phyloP scores from a whole-genome alignment of 2,888 invertebrate species.

The Epirrhoe alternata region DNA sequence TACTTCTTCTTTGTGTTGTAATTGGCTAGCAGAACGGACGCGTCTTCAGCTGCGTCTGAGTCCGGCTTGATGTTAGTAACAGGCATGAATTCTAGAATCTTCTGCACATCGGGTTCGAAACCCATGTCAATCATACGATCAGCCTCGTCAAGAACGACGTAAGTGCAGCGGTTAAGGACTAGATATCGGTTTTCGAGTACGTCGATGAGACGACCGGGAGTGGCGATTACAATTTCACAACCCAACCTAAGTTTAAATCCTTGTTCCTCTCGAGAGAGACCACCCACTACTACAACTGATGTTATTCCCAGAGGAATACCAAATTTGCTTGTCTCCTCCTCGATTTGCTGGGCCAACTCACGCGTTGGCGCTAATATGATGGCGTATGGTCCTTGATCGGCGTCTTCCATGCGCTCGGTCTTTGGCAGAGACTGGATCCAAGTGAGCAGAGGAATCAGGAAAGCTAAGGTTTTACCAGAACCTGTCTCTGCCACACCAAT shows the following conservation, averaged over 20 bases:
- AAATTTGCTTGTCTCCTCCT: conserved; percentile 99
- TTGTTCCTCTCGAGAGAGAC: conserved; percentile 98
- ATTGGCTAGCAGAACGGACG: conserved; percentile 94
- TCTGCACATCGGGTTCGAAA: conserved; percentile 99
- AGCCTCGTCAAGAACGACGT: conserved; percentile 98
- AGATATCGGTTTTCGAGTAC: conserved; percentile 99
- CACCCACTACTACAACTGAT: conserved; percentile 99
- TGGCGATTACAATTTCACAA: conserved; percentile 99
- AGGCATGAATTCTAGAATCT: conserved; percentile 98
- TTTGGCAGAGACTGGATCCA: conserved; percentile 99
- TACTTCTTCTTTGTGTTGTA: conserved; percentile 98
- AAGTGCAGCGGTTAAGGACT: conserved; percentile 98
- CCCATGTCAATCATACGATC: conserved; percentile 99
- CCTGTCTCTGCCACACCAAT: conserved; percentile 99
- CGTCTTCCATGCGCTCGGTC: conserved; percentile 95
- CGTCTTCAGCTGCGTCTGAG: conserved; percentile 98
- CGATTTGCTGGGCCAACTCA: conserved; percentile 99
- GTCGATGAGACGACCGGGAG: conserved; percentile 99
- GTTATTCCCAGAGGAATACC: conserved; percentile 96
- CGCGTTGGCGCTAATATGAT: conserved; percentile 99
- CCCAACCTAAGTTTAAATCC: conserved; percentile 98
- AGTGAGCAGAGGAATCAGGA: conserved; percentile 97
- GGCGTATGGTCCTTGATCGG: conserved; percentile 98
- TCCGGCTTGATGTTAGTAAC: conserved; percentile 99
- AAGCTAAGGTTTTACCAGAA: conserved; percentile 99